Evolutionary conservation across 2,888 invertebrate species (phyloP).

Genomic region (Limnephilus lunatus): DNA sequence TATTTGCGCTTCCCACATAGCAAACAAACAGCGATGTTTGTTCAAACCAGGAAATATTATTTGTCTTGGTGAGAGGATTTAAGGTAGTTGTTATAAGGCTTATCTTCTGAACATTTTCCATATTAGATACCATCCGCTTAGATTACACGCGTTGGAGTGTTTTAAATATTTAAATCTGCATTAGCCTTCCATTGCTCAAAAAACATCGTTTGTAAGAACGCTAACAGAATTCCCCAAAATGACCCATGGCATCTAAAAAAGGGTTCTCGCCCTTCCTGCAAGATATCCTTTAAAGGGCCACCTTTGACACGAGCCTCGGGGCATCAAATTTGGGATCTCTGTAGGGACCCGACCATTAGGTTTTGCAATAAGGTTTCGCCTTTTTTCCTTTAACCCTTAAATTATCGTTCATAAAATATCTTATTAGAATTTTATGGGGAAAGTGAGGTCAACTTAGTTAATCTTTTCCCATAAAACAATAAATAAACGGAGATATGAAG

Average conservation of each 20-base stretch:
- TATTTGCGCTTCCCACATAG: background rate
- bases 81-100: background rate
- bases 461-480: background rate
- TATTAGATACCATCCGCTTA: background rate
- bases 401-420: constrained; percentile 51
- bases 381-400: constrained; percentile 52
- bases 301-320: constrained; percentile 46
- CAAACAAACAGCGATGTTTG: background rate
- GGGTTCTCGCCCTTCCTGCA: constrained; percentile 19
- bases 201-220: background rate
- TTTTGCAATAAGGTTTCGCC: constrained; percentile 37
- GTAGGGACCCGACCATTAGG: constrained; percentile 29
- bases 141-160: background rate
- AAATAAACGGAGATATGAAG: background rate
- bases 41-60: background rate
- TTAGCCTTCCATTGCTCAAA: constrained; percentile 11
- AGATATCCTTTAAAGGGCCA: constrained; percentile 31
- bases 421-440: background rate
- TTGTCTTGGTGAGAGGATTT: background rate
- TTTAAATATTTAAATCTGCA: constrained; percentile 26
- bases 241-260: constrained; percentile 10
- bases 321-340: constrained; percentile 45
- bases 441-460: background rate
- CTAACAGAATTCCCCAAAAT: constrained; percentile 26
- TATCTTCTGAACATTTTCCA: background rate